Conservation (phyloP, 2,888 invertebrate genomes). For the Dynastes maya region DNA sequence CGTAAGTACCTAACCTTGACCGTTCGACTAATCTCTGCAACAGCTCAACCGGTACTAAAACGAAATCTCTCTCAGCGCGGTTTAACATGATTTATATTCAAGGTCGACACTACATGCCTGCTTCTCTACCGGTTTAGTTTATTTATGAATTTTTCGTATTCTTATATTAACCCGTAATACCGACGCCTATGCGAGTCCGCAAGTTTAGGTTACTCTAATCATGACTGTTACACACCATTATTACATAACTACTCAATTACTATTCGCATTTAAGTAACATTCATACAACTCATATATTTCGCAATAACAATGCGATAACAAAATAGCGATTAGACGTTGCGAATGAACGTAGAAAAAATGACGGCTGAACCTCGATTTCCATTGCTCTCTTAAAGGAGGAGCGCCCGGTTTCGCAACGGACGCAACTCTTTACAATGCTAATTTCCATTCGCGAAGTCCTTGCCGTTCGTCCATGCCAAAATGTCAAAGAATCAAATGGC, state of each 20-base stretch:
- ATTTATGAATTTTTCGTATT: no score
- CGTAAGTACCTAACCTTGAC: no score
- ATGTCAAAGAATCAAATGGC: slow-evolving; percentile 40
- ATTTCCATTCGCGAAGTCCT: slow-evolving; percentile 11
- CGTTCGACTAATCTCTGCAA: no score
- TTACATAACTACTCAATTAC: neutral
- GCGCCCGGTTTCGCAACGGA: slow-evolving; percentile 27
- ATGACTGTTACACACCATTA: neutral
- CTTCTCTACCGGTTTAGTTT: no score
- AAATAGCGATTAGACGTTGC: neutral
- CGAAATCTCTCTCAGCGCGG: no score
- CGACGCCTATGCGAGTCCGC: no score
- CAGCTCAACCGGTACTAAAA: no score
- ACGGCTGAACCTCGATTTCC: slow-evolving; percentile 21
- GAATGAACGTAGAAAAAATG: slow-evolving; percentile 23
- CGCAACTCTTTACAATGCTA: slow-evolving; percentile 19
- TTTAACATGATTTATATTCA: no score
- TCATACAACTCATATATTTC: slow-evolving; percentile 12
- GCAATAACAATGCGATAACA: slow-evolving; percentile 18
- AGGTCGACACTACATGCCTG: no score
- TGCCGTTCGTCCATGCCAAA: slow-evolving; percentile 15
- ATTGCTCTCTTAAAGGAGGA: slow-evolving; percentile 20
- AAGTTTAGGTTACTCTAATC: no score
- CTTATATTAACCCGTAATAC: no score
- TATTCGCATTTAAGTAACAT: slow-evolving; percentile 10